Evolutionary conservation across 2,113 vertebrate species (phyloP).

Genomic region (Burhinus oedicnemus): DNA sequence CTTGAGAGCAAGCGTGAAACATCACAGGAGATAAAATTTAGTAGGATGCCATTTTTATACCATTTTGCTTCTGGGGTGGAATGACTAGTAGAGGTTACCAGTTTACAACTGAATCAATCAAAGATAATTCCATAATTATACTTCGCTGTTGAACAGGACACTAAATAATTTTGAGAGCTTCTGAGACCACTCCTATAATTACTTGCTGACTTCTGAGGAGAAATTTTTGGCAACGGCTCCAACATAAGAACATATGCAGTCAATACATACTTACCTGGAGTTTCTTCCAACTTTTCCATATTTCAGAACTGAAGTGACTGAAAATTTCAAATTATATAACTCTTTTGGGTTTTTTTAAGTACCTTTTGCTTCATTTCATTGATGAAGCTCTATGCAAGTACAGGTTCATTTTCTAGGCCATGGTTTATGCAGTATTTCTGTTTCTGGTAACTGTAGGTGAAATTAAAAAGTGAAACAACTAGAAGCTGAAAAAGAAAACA

Average conservation of each 20-base stretch:
- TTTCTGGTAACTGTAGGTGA: not conserved
- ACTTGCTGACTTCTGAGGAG: not conserved
- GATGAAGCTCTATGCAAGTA: not conserved
- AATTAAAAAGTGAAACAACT: not conserved
- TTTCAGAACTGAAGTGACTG: not conserved
- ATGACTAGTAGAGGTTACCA: not conserved
- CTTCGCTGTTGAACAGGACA: not conserved
- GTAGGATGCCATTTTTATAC: not conserved
- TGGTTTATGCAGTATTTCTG: not conserved
- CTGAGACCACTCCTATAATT: not conserved
- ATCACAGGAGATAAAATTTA: not conserved
- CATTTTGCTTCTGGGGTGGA: not conserved
- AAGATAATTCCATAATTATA: not conserved
- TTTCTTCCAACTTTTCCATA: not conserved
- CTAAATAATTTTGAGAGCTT: not conserved
- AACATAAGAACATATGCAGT: not conserved
- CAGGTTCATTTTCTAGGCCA: not conserved
- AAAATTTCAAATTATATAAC: not conserved
- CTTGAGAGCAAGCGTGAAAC: not conserved
- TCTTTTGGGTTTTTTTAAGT: not conserved
- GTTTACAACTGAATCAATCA: not conserved
- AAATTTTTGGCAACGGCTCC: not conserved
- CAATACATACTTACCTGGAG: not conserved
- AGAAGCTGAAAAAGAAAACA: not conserved
- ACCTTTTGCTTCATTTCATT: not conserved